These are phyloP conservation scores for Anniella stebbinsi DNA, from an alignment of 2,797 vertebrate genomes.

Conservation along the genomic window DNA sequence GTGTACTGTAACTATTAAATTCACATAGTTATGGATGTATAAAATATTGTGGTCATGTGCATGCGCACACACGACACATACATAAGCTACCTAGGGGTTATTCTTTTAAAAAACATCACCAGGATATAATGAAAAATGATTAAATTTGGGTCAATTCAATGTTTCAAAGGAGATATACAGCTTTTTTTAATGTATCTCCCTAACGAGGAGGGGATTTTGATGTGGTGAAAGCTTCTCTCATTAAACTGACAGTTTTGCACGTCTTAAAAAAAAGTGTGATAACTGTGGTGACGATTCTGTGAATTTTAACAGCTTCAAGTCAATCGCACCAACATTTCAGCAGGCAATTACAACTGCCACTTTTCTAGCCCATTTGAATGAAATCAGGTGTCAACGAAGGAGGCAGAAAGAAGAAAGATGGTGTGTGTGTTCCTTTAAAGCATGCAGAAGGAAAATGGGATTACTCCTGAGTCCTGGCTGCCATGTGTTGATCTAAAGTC, in stretches of 20 bases:
- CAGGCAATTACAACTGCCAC: constrained; percentile 21
- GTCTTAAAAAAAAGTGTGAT: constrained; percentile 52
- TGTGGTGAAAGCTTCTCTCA: constrained; percentile 64
- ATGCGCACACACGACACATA: too few relatives aligned
- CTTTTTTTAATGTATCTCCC: constrained; percentile 46
- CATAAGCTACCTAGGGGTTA: not conserved
- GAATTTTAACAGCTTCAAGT: constrained; percentile 65
- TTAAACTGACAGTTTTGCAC: constrained; percentile 62
- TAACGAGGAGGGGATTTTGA: constrained; percentile 60
- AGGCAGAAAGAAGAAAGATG: not conserved
- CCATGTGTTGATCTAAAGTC: not conserved
- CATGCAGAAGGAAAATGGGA: not conserved
- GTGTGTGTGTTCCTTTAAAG: not conserved
- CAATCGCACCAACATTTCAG: constrained; percentile 48
- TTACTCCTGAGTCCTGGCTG: not conserved
- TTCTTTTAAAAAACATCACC: constrained; percentile 11
- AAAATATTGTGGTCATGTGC: not conserved
- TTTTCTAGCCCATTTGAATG: constrained; percentile 27
- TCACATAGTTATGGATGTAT: not conserved
- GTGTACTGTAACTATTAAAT: too few relatives aligned
- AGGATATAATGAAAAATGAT: constrained; percentile 33
- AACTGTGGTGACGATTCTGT: constrained; percentile 42
- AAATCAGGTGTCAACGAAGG: constrained; percentile 21
- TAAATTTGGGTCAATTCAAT: constrained; percentile 50
- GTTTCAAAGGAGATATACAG: constrained; percentile 51